A percentile compares a stretch with the other conserved stretches of the same genome.
Evolutionary conservation across 1,140 invertebrate genomes (phyloP).

Genomic region (Planococcus citri): DNA sequence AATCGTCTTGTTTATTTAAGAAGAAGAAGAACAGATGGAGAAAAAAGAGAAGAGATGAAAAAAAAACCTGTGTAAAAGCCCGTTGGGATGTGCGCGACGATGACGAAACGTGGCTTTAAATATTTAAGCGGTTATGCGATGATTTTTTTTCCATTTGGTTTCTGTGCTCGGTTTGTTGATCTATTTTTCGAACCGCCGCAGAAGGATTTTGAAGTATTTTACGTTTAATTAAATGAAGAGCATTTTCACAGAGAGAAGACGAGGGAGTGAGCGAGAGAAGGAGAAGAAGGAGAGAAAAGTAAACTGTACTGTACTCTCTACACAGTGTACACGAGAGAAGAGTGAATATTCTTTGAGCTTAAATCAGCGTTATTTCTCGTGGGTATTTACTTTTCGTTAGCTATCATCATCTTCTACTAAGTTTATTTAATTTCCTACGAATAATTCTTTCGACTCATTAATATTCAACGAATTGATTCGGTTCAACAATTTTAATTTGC

Average conservation of each 20-base stretch:
- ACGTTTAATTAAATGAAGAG: slow-evolving; percentile 8
- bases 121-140: background rate
- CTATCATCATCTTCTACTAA: slow-evolving; percentile 7
- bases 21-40: too few relatives aligned
- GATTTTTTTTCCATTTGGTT: background rate
- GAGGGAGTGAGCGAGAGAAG: too few relatives aligned
- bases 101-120: background rate
- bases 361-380: background rate
- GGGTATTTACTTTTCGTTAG: slow-evolving; percentile 6
- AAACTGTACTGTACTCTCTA: too few relatives aligned
- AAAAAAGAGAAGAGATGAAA: background rate
- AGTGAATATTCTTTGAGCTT: slow-evolving; percentile 7
- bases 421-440: slow-evolving; percentile 3
- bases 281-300: background rate
- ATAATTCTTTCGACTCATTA: slow-evolving; percentile 8
- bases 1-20: too few relatives aligned
- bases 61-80: background rate
- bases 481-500: background rate
- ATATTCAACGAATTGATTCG: slow-evolving; percentile 3
- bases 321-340: background rate
- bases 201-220: background rate
- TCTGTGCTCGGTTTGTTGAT: background rate
- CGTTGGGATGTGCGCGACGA: background rate
- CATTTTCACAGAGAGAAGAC: too few relatives aligned
- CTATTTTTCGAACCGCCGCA: background rate